Base-by-base conservation (phyloP, 2,888 invertebrate genomes). In the Tigriopus californicus region DNA sequence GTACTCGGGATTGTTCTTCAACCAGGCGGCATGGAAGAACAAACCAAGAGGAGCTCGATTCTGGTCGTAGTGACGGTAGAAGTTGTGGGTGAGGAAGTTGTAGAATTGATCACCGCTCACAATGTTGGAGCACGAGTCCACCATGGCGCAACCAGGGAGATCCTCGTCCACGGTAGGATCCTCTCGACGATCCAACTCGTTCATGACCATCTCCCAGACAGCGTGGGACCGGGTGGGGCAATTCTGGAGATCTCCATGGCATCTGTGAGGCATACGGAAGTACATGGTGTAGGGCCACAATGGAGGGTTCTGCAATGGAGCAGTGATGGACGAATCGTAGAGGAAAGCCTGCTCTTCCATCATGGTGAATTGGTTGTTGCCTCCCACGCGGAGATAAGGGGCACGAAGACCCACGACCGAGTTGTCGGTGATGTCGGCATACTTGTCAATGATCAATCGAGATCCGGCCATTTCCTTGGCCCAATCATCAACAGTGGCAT, bases 251-350 rank as follows among this genome's bases (percentile, higher is more conserved):
- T 90, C 90, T 63, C 90, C 90, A 70, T 90, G 89, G 68, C 92
- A 92, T 62, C 85, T 80, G 72, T 90, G 91, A 0, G 91, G 89
- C 86, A 92, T 89, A 67, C 87, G 81, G 80, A 90, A 92, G 78
- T 94, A 92, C 83, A 95, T 85, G 61, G 94, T 95, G 77, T 95
- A 95, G 2, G 95, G 95, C 95, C 95, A 95, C 65, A 90, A 80
- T 58, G 91, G 91, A 20, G 88, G 88, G 70, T 89, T 87, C 65
- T 84, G 85, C 42, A 90, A 76, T 1, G 90, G 86, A 1, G 90
- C 88, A 0, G 90, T 89, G 70, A 94, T 90, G 56, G 92, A 91
- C 48, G 91, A 90, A 72, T 95, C 94, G 70, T 94, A 95, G 52
- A 88, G 75, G 79, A 92, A 92, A 12, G 87, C 87, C 70, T 90